These are phyloP conservation scores for Cryptotis parvus DNA, from an alignment of 2,113 vertebrate species.

Conservation along the genomic window DNA sequence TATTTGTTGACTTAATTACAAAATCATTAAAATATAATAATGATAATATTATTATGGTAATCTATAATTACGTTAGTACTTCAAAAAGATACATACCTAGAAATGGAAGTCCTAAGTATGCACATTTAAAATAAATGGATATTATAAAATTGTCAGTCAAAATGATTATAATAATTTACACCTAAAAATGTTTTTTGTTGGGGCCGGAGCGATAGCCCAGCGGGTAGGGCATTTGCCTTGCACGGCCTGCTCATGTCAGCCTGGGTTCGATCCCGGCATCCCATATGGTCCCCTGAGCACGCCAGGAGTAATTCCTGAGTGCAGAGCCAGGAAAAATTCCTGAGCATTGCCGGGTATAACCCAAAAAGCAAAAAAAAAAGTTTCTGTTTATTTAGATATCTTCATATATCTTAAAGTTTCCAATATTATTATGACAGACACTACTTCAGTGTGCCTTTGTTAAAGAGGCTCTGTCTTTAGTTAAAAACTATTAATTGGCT, in stretches of 20 bases:
- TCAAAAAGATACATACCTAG: slow-evolving; percentile 12
- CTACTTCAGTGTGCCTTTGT: background rate
- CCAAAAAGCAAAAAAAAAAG: no score
- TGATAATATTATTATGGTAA: background rate
- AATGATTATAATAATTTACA: slow-evolving; percentile 1
- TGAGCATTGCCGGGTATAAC: no score
- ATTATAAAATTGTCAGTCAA: slow-evolving; percentile 35
- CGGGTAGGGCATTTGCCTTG: no score
- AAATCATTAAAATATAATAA: slow-evolving; percentile 18
- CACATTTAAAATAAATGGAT: slow-evolving; percentile 41
- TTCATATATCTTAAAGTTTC: slow-evolving; percentile 22
- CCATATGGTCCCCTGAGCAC: no score
- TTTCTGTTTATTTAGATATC: slow-evolving; percentile 33
- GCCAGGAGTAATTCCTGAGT: no score
- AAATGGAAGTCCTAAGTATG: background rate
- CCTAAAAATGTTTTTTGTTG: background rate
- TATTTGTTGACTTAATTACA: slow-evolving; percentile 35
- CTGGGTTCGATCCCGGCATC: no score
- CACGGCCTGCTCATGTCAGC: no score
- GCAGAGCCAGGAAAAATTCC: no score
- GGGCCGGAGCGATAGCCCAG: no score
- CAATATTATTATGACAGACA: background rate
- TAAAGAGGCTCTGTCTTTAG: background rate
- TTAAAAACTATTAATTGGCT: slow-evolving; percentile 7
- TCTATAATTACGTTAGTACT: background rate